Evolutionary conservation across 1,140 invertebrate species (phyloP), one percentile per base, ranked within the genome.

Genomic region (Drosophila varians): DNA sequence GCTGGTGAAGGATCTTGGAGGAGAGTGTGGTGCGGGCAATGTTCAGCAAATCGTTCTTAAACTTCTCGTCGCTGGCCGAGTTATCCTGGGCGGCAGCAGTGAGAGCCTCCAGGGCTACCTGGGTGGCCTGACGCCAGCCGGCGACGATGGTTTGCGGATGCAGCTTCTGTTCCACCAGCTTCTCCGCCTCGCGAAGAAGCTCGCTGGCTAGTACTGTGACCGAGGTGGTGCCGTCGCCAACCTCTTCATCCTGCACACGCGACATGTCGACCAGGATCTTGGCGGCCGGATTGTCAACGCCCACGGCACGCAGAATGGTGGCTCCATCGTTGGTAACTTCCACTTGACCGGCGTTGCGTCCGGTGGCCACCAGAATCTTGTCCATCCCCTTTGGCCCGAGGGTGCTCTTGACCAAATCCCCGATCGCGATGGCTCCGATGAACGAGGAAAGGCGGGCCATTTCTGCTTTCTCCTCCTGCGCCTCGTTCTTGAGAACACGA

Each of bases 331-430:
- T 99, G 31, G 99, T 99, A 4, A 99, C 97, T 92, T 99, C 96
- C 53, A 99, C 96, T 74, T 92, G 92, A 36, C 98, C 96, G 80
- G 95, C 93, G 91, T 95, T 95, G 73, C 96, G 93, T 12, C 97
- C 95, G 77, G 94, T 93, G 38, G 96, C 94, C n/a, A 98, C 95
- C 7, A 99, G 92, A 84, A 99, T 99, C 93, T 99, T 99, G 91
- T 99, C 99, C 99, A 99, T 99, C 90, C 99, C 99, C 93, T 99
- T 99, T 11, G 99, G 99, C 12, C 99, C 99, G 9, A 99, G 93
- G 8, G 99, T 99, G 60, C 97, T 98, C 92, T 99, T 99, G 0
- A 99, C 96, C 45, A 99, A 93, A 92, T 99, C 99, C 12, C 99
- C 99, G 89, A 99, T 98, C 4, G 98, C 98, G 90, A 99, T 99